These are phyloP conservation scores for Asarcornis scutulata DNA, from an alignment of 2,113 vertebrate genomes.

Conservation along the genomic window DNA sequence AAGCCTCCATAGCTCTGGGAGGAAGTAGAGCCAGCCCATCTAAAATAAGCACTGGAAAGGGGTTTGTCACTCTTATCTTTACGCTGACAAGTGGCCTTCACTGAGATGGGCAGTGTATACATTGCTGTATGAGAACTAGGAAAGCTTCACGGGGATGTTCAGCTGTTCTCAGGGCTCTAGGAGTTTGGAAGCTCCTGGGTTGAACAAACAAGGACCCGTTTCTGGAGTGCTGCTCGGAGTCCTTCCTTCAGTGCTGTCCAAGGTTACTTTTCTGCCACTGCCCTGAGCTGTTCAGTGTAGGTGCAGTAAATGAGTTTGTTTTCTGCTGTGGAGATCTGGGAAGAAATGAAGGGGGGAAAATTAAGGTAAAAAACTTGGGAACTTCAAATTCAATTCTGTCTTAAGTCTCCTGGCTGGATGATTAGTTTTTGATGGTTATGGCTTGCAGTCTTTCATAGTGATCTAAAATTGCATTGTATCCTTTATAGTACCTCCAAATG, in stretches of 20 bases:
- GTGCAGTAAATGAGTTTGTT: neutral
- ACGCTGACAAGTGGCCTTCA: neutral
- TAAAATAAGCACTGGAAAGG: neutral
- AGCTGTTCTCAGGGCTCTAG: neutral
- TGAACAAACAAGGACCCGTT: neutral
- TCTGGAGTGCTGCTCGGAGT: neutral
- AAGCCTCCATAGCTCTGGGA: neutral
- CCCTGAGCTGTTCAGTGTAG: neutral
- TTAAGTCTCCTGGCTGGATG: neutral
- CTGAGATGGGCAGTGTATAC: neutral
- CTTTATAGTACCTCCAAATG: constrained; percentile 96
- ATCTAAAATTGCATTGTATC: constrained; percentile 48
- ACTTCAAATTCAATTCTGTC: neutral
- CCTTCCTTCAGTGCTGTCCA: neutral
- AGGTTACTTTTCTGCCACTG: neutral
- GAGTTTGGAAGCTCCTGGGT: neutral
- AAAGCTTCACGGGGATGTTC: neutral
- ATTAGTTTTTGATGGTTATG: neutral
- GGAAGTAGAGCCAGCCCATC: neutral
- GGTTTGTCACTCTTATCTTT: neutral
- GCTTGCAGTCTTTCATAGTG: neutral
- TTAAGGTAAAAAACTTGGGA: neutral
- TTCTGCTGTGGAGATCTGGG: neutral
- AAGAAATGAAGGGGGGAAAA: neutral
- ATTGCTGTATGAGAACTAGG: neutral